phyloP scores from a whole-genome alignment of 2,113 vertebrate genomes.

The Pitta sordida region DNA sequence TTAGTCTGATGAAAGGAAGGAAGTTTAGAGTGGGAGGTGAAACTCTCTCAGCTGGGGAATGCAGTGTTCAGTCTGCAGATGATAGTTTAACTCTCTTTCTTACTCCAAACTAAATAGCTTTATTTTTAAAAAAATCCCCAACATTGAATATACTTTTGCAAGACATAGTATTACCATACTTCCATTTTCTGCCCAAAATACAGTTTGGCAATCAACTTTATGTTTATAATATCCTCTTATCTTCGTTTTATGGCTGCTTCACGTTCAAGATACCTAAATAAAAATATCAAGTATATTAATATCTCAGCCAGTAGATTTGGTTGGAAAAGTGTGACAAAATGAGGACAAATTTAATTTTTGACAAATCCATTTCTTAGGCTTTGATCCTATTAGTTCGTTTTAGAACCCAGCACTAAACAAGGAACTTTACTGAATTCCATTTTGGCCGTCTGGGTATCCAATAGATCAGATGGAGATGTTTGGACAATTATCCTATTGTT shows the following conservation, averaged over 20 bases:
- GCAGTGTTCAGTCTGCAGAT: neutral
- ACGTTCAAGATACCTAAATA: neutral
- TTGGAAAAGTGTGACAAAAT: neutral
- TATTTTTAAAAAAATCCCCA: neutral
- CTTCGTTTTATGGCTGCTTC: rapidly evolving
- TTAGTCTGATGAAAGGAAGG: neutral
- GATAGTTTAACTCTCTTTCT: neutral
- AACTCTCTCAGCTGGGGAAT: neutral
- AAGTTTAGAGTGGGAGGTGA: neutral
- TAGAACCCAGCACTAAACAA: neutral
- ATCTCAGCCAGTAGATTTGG: neutral
- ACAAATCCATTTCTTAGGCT: neutral
- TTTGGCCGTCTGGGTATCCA: neutral
- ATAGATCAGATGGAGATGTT: neutral
- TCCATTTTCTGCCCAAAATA: neutral
- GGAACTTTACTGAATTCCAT: neutral
- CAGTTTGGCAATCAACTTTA: neutral
- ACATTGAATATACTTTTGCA: neutral
- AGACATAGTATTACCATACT: neutral
- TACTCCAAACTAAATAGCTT: neutral
- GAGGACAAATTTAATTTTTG: neutral
- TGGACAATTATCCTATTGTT: neutral
- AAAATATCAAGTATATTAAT: neutral
- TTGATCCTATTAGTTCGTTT: neutral
- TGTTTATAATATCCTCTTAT: neutral